Evolutionary conservation across 2,797 vertebrate species (phyloP), one percentile per base, ranked within the genome.

Genomic region (Xerus rutilus): DNA sequence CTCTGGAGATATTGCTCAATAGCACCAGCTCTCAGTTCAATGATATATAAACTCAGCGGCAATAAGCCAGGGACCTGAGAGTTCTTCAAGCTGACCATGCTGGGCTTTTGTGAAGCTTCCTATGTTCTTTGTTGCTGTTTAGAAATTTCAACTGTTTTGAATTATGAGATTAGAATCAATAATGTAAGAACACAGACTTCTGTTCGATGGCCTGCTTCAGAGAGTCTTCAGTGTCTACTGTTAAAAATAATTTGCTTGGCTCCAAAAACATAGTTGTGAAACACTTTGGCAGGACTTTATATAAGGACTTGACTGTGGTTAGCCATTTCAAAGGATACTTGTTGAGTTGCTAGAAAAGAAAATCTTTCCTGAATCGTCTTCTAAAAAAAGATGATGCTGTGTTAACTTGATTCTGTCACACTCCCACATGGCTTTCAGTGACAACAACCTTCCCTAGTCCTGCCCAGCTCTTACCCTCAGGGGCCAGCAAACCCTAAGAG

Each of bases 231-330:
- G 69, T 70, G 32, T 76, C 23, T 45, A 30, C 20, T 25, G 86
- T 92, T 96, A 91, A 95, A 96, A 97, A 96, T 86, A 83, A 79
- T 91, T 77, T 89, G 32, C 59, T 88, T 96, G 96, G 94, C 83
- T 93, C 81, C 28, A 39, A 39, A 87, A 86, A 62, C 69, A 88
- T 39, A 57, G 88, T 90, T 95, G 82, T 65, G 70, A 89, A 96
- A 96, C 39, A 2, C 52, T 87, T 81, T 95, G 94, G 88, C 95
- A 83, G 76, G 25, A 86, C 45, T 69, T 76, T 12, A 6, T 73
- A 59, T 43, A 72, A 96, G 73, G 73, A 52, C 72, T 84, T 32
- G 52, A 65, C 54, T 18, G 81, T 62, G 72, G 45, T 65, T 65
- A 65, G 57, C 45, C 28, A 57, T 92, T 94, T 67, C 94, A 92